Conservation (phyloP, 2,888 invertebrate species). For the Phrixothrix hirtus region DNA sequence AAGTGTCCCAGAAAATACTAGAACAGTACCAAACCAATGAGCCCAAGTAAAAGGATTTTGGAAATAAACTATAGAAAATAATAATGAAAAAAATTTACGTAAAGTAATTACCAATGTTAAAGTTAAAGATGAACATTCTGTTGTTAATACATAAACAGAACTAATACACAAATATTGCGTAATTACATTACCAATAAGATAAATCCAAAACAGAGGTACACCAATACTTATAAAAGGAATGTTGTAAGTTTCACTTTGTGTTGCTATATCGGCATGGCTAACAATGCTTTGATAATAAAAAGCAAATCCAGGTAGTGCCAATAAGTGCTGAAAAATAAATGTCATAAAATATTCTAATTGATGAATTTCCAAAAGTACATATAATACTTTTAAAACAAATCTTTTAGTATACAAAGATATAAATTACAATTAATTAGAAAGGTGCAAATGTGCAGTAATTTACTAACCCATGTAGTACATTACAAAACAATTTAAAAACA, state of each 20-base stretch:
- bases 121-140: slow-evolving; percentile 90
- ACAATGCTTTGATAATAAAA: slow-evolving; percentile 77
- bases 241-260: slow-evolving; percentile 62
- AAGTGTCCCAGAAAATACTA: slow-evolving; percentile 92
- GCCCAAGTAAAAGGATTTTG: slow-evolving; percentile 88
- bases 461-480: no score
- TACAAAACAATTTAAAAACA: no score
- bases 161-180: slow-evolving; percentile 95
- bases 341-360: not conserved
- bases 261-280: slow-evolving; percentile 74
- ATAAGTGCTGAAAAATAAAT: slow-evolving; percentile 68
- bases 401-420: no score
- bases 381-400: no score
- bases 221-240: slow-evolving; percentile 64
- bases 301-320: slow-evolving; percentile 89
- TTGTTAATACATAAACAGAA: slow-evolving; percentile 91
- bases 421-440: no score
- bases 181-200: slow-evolving; percentile 78
- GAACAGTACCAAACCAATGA: slow-evolving; percentile 88
- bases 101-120: slow-evolving; percentile 95
- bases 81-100: slow-evolving; percentile 90
- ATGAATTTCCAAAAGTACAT: no score
- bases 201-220: slow-evolving; percentile 77
- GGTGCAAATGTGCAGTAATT: no score
- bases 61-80: slow-evolving; percentile 96